Evolutionary conservation across 2,888 invertebrate genomes (phyloP).

Genomic region (Trichopria drosophilae): DNA sequence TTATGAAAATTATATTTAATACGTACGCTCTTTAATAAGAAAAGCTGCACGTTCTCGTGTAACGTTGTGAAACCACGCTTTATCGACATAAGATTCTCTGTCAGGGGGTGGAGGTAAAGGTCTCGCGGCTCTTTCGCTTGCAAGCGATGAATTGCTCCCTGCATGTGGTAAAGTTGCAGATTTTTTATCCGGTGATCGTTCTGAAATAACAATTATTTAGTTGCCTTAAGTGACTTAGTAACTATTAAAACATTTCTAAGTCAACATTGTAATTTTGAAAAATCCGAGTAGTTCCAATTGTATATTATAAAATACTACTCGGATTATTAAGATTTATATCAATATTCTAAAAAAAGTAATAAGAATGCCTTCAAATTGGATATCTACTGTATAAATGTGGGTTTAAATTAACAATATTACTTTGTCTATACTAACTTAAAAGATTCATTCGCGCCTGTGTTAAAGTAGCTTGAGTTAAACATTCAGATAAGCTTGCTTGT

Average conservation of each 20-base stretch:
- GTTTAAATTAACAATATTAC: too few species aligned
- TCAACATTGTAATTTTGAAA: background rate
- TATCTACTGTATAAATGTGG: too few species aligned
- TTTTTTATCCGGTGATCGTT: conserved; percentile 53
- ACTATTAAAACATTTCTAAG: background rate
- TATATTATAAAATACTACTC: too few species aligned
- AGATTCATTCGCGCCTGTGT: conserved; percentile 54
- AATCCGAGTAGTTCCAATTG: too few species aligned
- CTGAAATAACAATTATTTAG: conserved; percentile 36
- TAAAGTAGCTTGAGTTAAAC: conserved; percentile 51
- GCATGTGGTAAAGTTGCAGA: conserved; percentile 49
- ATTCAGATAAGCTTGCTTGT: conserved; percentile 51
- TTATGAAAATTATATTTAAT: too few species aligned
- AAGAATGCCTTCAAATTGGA: too few species aligned
- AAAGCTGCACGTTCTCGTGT: conserved; percentile 49
- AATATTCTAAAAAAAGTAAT: too few species aligned
- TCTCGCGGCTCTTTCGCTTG: conserved; percentile 47
- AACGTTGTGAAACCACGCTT: conserved; percentile 54
- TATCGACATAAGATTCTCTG: conserved; percentile 46
- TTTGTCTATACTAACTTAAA: conserved; percentile 52
- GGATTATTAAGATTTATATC: too few species aligned
- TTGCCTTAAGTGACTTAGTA: background rate
- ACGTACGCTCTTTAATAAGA: conserved; percentile 52
- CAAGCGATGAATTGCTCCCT: conserved; percentile 45
- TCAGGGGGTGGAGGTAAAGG: conserved; percentile 52